phyloP scores from a whole-genome alignment of 1,140 invertebrate genomes.

The Wiebesia pumilae region DNA sequence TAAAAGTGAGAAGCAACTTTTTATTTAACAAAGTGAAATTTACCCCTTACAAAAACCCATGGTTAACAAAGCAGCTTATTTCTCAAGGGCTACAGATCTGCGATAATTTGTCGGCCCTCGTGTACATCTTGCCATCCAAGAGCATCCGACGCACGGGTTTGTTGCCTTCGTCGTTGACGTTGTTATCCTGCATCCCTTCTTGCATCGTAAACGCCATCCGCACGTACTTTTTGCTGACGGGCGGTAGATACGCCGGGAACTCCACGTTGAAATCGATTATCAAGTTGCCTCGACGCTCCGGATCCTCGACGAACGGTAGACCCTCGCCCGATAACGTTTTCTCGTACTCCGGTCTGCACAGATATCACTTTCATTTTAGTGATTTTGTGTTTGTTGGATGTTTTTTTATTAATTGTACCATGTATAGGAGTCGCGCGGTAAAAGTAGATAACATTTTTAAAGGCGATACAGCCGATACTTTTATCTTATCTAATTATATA shows the following conservation, averaged over 20 bases:
- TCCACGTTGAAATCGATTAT: conserved; percentile 76
- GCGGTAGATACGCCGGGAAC: conserved; percentile 76
- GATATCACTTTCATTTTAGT: not conserved
- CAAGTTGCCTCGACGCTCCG: conserved; percentile 74
- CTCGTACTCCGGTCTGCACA: conserved; percentile 76
- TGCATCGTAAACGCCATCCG: conserved; percentile 70
- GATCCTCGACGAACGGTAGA: conserved; percentile 76
- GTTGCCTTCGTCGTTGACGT: not conserved
- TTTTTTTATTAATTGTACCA: not conserved
- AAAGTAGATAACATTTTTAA: no score
- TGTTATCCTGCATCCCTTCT: not conserved
- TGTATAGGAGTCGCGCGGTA: no score
- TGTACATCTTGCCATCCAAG: conserved; percentile 43
- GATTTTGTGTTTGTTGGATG: not conserved
- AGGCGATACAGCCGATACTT: no score
- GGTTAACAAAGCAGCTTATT: not conserved
- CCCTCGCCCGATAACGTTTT: conserved; percentile 80
- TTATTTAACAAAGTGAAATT: not conserved
- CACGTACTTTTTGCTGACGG: conserved; percentile 72
- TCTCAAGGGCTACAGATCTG: conserved; percentile 16
- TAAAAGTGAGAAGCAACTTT: not conserved
- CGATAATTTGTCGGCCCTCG: conserved; percentile 11
- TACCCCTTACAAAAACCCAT: conserved; percentile 11
- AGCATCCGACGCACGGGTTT: conserved; percentile 7
- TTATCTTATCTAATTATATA: no score